Evolutionary conservation across 2,888 invertebrate species (phyloP).

Genomic region (Mythimna loreyi): DNA sequence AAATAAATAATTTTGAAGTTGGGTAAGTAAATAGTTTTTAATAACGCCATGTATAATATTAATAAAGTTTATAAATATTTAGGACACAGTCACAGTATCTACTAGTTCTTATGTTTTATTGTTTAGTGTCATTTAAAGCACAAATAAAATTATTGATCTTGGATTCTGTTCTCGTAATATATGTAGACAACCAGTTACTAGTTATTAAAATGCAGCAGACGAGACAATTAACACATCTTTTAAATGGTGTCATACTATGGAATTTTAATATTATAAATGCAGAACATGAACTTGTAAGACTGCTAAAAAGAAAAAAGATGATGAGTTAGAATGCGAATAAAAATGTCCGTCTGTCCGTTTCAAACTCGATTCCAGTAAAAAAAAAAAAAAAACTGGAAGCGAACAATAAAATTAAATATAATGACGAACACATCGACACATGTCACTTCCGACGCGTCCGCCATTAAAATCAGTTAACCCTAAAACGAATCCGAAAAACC

Average conservation of each 20-base stretch:
- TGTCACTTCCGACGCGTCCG: conserved; percentile 87
- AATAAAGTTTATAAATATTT: no score
- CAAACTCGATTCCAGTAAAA: neutral
- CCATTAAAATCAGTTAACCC: conserved; percentile 84
- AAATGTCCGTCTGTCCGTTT: conserved; percentile 44
- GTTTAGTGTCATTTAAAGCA: neutral
- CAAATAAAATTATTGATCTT: neutral
- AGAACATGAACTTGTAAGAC: conserved; percentile 9
- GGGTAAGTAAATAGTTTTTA: no score
- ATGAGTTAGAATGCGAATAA: conserved; percentile 21
- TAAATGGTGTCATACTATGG: conserved; percentile 7
- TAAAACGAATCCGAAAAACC: conserved; percentile 70
- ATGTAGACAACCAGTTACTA: neutral
- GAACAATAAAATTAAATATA: conserved; percentile 84
- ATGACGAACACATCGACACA: conserved; percentile 86
- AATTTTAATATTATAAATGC: conserved; percentile 18
- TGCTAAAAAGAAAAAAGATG: conserved; percentile 5
- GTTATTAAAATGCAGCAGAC: conserved; percentile 5
- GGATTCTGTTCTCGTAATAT: neutral
- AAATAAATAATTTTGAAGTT: no score
- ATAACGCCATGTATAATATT: no score
- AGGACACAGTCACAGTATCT: no score
- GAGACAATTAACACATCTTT: conserved; percentile 19
- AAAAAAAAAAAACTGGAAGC: conserved; percentile 55
- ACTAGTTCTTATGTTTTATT: no score